Base-by-base conservation (phyloP, 2,888 invertebrate genomes). In the Andricus quercusramuli region DNA sequence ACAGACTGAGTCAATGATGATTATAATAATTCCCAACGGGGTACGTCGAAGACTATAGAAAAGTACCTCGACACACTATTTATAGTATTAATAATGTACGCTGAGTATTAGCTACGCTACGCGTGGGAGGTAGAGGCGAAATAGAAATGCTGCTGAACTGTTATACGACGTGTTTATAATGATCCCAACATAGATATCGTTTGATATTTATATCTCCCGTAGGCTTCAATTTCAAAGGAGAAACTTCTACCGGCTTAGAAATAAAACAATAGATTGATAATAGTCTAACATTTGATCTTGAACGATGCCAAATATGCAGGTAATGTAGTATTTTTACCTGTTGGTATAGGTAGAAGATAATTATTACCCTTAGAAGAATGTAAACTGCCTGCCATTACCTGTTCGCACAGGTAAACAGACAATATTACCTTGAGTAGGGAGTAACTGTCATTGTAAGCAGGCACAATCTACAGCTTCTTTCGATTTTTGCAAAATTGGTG, bases 71-170 rank as follows among this genome's bases (percentile, higher is more conserved):
- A 20, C 5, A 56, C n/a, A 51, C 29, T 74, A 56, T 70, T 51
- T 70, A 70, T 74, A 74, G 70, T 32, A 70, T 66, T 20, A 11
- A 66, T 41, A 3, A 41, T 41, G 9, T n/a, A 29, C 29, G 17
- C 51, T 68, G 22, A 68, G 44, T 6, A 41, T 41, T 74, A 32
- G 56, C 32, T 56, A 74, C 56, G 32, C 56, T 70, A 29, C 47
- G 56, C n/a, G 56, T 74, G 74, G 74, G 74, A 56, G 56, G 32
- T 56, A 20, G 32, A 15, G 56, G 13, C 56, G 13, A 74, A 74
- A 56, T 74, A 74, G 74, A 56, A 74, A 74, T 74, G 74, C 56
- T 32, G 56, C 74, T 74, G 51, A 74, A 74, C 56, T 74, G n/a
- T 74, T 74, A 74, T 56, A 32, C 74, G 32, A 5, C 51, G 56